These are phyloP conservation scores for Portunus trituberculatus DNA, from an alignment of 1,140 invertebrate species.

Conservation along the genomic window DNA sequence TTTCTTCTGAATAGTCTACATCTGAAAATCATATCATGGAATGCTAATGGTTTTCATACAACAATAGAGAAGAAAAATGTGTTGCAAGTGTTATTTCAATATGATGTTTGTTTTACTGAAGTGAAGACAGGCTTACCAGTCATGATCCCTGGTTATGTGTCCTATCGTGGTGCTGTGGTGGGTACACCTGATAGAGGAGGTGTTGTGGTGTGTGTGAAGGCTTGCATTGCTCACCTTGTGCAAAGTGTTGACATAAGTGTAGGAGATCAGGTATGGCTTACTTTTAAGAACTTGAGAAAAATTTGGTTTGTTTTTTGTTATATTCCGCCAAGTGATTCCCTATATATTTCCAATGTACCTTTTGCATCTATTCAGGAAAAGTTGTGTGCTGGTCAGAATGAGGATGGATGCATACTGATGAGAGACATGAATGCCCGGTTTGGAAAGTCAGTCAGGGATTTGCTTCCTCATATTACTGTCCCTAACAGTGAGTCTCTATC, in stretches of 20 bases:
- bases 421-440: constrained; percentile 37
- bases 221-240: not conserved
- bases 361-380: constrained; percentile 35
- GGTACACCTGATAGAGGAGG: not conserved
- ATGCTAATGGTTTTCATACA: constrained; percentile 38
- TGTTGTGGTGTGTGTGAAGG: constrained; percentile 5
- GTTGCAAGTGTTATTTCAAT: not conserved
- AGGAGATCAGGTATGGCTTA: constrained; percentile 31
- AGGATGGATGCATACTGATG: not conserved
- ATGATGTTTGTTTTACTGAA: constrained; percentile 36
- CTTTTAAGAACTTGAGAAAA: not conserved
- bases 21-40: constrained; percentile 24
- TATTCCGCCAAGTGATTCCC: constrained; percentile 9
- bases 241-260: not conserved
- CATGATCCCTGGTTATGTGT: constrained; percentile 21
- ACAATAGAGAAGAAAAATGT: constrained; percentile 15
- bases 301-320: constrained; percentile 42
- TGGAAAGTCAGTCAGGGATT: constrained; percentile 35
- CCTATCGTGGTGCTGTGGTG: not conserved
- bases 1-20: constrained; percentile 30
- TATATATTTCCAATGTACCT: constrained; percentile 37
- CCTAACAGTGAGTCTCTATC: not conserved
- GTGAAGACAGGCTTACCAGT: constrained; percentile 49
- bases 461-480: not conserved
- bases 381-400: not conserved